Base-by-base conservation (phyloP, 1,140 invertebrate species). In the Notospermus geniculatus region DNA sequence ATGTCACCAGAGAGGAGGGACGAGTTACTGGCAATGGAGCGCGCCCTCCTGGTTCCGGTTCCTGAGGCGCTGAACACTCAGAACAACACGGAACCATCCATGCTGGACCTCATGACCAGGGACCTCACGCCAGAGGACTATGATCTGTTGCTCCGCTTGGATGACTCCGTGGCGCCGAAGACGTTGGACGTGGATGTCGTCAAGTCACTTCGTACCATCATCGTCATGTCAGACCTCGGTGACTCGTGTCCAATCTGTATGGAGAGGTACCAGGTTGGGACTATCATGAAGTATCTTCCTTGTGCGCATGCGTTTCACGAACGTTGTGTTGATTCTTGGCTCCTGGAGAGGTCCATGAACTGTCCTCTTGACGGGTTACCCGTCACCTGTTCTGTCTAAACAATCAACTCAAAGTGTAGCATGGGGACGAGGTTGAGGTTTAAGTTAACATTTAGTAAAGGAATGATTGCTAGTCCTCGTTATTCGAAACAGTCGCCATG, bases 71-170 rank as follows among this genome's bases (percentile, higher is more conserved):
- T 1, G 56, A 36, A 36, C 15, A 36, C 71, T 0, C 63, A 70
- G 28, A 19, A 75, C 15, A 64, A 67, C 1, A 45, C 29, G 7
- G 64, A 67, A 13, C 30, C 72, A 5, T 60, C 72, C 39, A 53
- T 77, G 1, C 71, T 77, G 13, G 67, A 46, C 29, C 28, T 77
- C 4, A 74, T 76, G 55, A 70, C 76, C 32, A 45, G 75, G 17
- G 75, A 77, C 1, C 60, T 77, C 19, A 74, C 74, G 0, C 75
- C 75, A 1, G 74, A 77, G 43, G 75, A 77, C 55, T 77, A 77
- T 58, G 75, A 77, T n/a, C 57, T 72, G 27, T 60, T 77, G n/a
- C 68, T 76, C 5, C 56, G 60, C 22, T 60, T 77, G 1, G 75
- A 77, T 45, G 72, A 77, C 39, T 39, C 62, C 28, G 70, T 77